Base-by-base conservation (phyloP, 2,113 vertebrate genomes). In the Galbula dea region DNA sequence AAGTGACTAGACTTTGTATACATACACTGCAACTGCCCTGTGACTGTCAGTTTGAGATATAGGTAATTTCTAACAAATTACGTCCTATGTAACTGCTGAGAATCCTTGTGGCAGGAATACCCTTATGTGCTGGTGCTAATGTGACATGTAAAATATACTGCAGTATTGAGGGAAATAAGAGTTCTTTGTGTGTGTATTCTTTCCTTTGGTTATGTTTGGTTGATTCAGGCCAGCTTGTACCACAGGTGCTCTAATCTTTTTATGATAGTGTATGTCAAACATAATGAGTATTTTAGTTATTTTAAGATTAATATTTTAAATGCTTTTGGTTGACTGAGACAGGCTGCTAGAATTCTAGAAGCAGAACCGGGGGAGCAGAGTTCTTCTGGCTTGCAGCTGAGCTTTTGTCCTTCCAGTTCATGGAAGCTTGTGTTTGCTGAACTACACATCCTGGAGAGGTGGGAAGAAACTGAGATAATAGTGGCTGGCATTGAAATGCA, bases 261-360 rank as follows among this genome's bases (percentile, higher is more conserved):
- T 72, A 0, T 58, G 19, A 24, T 59, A 37, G 6, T 0, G 0
- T 65, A 58, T 63, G 7, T 46, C 43, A 72, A 43, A 71, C 0
- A 2, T 65, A 54, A 54, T 86, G 73, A 0, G 12, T 43, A 43
- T 43, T 43, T 43, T 43, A 43, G 41, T 43, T 43, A 43, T 43
- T 43, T 43, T 11, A 43, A 43, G 15, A 43, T 43, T 43, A 43
- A 43, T 43, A 43, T 54, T 61, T 62, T 15, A 62, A 83, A 34
- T 78, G 29, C 10, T 71, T 89, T 34, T 3, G 1, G 11, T 81
- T 66, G 62, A 52, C 13, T 49, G 62, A 59, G n/a, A 22, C 11
- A 36, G 61, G 14, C 34, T 24, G 15, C 32, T 84, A 6, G 20
- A 84, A 81, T 24, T 71, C 26, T 39, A 46, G 29, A 83, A 86